Evolutionary conservation across 1,140 invertebrate genomes (phyloP), one percentile per base, ranked within the genome.

Genomic region (Bombus breviceps): DNA sequence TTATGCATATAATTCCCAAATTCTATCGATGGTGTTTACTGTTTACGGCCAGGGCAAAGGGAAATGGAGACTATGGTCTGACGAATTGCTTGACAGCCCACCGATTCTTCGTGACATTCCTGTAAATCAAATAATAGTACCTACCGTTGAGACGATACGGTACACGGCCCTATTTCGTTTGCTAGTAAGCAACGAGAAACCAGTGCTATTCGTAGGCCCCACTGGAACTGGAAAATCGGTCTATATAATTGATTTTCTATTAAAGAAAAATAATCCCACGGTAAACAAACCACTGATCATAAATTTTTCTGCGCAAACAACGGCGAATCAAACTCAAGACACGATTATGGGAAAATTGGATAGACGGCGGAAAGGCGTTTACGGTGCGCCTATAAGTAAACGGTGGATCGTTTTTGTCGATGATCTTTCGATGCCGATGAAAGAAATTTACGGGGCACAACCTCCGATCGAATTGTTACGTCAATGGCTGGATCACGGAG

Each of bases 311-410:
- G 98, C 98, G 0, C 98, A 99, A 96, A 99, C 98, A 0, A 98
- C 97, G 41, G 98, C 98, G 25, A 98, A 98, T 95, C 98, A 98
- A 94, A 99, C 98, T 0, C 98, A 99, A 95, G 98, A 99, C 92
- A 98, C 99, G 73, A 98, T 99, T 73, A 99, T 99, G 98, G 97
- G 97, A 28, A 99, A 99, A 94, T 94, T 99, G 79, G 98, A 99
- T 93, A 99, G 98, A 94, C 96, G 98, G 83, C 96, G 98, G 82
- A 99, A 99, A 96, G 98, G 98, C 8, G 97, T 99, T n/a, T 99
- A 96, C 94, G 98, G 98, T 0, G 98, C 98, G 10, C 98, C 98
- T 0, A 96, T 97, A 32, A 98, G 98, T 3, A 99, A 98, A 93
- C 97, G 97, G 88, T 97, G 97, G 95, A 97, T 99, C 25, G 96